Conservation (phyloP, 1,140 invertebrate species). For the Lucilia cuprina region DNA sequence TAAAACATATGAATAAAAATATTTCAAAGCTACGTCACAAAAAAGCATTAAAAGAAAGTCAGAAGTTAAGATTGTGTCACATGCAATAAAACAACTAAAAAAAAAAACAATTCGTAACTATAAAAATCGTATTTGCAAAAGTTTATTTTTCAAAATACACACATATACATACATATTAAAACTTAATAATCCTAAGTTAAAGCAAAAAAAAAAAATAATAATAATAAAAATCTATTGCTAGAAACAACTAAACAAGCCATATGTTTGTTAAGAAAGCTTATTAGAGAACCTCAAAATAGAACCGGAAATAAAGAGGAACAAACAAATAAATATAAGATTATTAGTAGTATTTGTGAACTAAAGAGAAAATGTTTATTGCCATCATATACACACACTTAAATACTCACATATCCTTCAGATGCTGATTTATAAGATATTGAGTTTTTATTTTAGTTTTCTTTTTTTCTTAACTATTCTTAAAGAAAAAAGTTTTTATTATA, state of each 20-base stretch:
- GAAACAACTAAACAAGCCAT: not conserved
- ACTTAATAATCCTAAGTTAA: not conserved
- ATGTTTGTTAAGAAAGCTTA: not conserved
- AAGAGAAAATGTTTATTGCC: not conserved
- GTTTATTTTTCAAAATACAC: not conserved
- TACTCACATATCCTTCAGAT: not conserved
- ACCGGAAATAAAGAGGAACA: not conserved
- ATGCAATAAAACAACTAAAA: not conserved
- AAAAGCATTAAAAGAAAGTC: not conserved
- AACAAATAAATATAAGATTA: not conserved
- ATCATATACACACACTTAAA: no score
- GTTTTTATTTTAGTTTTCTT: not conserved
- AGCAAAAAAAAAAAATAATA: not conserved
- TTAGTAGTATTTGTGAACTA: not conserved
- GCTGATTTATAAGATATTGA: conserved; percentile 3
- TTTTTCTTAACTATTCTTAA: no score
- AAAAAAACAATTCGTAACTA: not conserved
- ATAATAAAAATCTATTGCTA: not conserved
- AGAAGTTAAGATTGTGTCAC: not conserved
- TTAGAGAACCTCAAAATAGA: not conserved
- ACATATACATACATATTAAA: not conserved
- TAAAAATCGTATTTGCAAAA: conserved; percentile 15
- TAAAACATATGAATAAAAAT: no score
- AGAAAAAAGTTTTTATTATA: not conserved
- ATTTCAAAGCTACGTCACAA: not conserved